A percentile compares a stretch with the other conserved stretches of the same genome.
Conservation (phyloP, 2,113 vertebrate species). For the Mugil cephalus region DNA sequence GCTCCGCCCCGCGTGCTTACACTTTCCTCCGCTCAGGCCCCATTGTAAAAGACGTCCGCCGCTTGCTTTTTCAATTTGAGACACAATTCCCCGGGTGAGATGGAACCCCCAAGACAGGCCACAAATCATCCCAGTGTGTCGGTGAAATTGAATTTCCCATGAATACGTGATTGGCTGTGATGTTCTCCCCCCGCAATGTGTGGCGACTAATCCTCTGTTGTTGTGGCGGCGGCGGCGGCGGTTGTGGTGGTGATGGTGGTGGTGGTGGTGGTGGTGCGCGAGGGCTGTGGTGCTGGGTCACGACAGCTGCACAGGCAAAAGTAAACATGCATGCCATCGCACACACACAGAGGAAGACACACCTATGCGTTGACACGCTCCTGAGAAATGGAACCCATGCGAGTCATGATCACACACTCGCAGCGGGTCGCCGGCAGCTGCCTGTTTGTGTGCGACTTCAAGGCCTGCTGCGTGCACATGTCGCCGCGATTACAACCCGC, state of each 20-base stretch:
- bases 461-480: slow-evolving; percentile 57
- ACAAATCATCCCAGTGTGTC: slow-evolving; percentile 67
- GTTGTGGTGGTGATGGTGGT: background rate
- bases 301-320: slow-evolving; percentile 44
- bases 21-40: slow-evolving; percentile 32
- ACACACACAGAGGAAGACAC: slow-evolving; percentile 29
- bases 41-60: slow-evolving; percentile 56
- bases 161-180: slow-evolving; percentile 77
- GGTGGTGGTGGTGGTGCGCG: slow-evolving; percentile 1
- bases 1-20: slow-evolving; percentile 18
- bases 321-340: slow-evolving; percentile 13
- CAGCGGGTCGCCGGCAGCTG: slow-evolving; percentile 54
- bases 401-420: slow-evolving; percentile 53
- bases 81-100: slow-evolving; percentile 64
- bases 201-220: slow-evolving; percentile 59
- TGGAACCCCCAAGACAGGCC: slow-evolving; percentile 58
- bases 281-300: slow-evolving; percentile 1
- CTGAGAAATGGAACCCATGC: slow-evolving; percentile 51
- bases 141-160: slow-evolving; percentile 77
- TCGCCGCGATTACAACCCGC: slow-evolving; percentile 51
- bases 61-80: slow-evolving; percentile 79
- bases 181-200: slow-evolving; percentile 61
- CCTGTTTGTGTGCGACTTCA: slow-evolving; percentile 49
- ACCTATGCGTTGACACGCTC: slow-evolving; percentile 57
- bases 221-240: slow-evolving; percentile 5